Evolutionary conservation across 2,888 invertebrate species (phyloP).

Genomic region (Troilus luridus): DNA sequence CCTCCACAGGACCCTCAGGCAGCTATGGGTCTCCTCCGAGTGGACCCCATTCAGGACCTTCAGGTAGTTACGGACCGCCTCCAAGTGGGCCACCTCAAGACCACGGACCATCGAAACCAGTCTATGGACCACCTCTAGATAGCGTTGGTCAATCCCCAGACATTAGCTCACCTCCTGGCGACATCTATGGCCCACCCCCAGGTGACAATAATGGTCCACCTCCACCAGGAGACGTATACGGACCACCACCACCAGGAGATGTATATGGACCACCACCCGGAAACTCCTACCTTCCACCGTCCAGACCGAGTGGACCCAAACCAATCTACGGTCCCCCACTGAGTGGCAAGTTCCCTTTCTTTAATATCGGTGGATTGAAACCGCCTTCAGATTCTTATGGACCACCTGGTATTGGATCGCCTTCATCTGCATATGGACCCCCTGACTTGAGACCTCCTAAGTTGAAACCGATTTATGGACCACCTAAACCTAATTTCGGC

Average conservation of each 20-base stretch:
- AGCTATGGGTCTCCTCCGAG: conserved; percentile 67
- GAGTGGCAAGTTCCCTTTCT: conserved; percentile 63
- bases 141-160: conserved; percentile 67
- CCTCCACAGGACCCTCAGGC: conserved; percentile 67
- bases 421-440: conserved; percentile 66
- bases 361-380: conserved; percentile 34
- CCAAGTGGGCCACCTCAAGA: conserved; percentile 66
- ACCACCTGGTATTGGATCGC: conserved; percentile 65
- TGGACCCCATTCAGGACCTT: conserved; percentile 66
- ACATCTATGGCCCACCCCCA: conserved; percentile 67
- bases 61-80: conserved; percentile 70
- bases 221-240: conserved; percentile 70
- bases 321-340: conserved; percentile 67
- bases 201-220: conserved; percentile 71
- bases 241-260: conserved; percentile 70
- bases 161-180: conserved; percentile 66
- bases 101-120: conserved; percentile 67
- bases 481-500: conserved; percentile 67
- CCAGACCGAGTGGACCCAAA: conserved; percentile 64
- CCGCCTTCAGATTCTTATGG: conserved; percentile 38
- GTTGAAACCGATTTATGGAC: conserved; percentile 73
- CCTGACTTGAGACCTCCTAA: conserved; percentile 70
- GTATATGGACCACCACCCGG: conserved; percentile 71
- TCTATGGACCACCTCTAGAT: conserved; percentile 66
- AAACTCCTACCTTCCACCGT: conserved; percentile 67